Evolutionary conservation across 2,113 vertebrate species (phyloP).

Genomic region (Eidolon helvum): DNA sequence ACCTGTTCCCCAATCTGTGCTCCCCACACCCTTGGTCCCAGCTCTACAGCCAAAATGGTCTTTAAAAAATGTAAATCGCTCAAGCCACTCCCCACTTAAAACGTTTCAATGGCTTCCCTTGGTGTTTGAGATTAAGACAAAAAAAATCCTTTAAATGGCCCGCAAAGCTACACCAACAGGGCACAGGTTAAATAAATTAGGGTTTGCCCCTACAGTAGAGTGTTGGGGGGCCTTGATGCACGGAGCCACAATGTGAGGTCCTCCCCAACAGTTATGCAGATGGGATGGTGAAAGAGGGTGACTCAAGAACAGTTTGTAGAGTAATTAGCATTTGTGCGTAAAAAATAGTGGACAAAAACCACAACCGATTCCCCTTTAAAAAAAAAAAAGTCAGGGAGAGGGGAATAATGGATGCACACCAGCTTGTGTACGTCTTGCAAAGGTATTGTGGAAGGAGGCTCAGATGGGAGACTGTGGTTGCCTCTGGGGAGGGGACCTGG

Average conservation of each 20-base stretch:
- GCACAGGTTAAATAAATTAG: constrained; percentile 19
- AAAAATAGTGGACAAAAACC: background rate
- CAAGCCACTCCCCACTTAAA: constrained; percentile 12
- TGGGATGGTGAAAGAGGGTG: accelerated
- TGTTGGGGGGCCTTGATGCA: background rate
- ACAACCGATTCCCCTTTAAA: background rate
- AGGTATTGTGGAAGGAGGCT: background rate
- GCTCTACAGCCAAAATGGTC: background rate
- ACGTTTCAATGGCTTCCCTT: constrained; percentile 29
- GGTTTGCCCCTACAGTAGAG: background rate
- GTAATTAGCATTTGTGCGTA: background rate
- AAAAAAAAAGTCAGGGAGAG: background rate
- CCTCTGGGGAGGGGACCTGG: background rate
- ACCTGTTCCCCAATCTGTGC: accelerated
- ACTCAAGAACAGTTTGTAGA: background rate
- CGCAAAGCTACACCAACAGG: background rate
- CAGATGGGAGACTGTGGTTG: background rate
- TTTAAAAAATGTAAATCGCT: constrained; percentile 38
- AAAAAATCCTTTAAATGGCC: constrained; percentile 45
- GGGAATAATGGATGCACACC: accelerated
- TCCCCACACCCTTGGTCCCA: background rate
- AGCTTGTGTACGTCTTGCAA: accelerated
- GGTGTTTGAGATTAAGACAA: constrained; percentile 49
- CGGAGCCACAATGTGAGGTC: accelerated
- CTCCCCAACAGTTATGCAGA: background rate